phyloP scores from a whole-genome alignment of 1,140 invertebrate genomes.

The Dendrolimus kikuchii region DNA sequence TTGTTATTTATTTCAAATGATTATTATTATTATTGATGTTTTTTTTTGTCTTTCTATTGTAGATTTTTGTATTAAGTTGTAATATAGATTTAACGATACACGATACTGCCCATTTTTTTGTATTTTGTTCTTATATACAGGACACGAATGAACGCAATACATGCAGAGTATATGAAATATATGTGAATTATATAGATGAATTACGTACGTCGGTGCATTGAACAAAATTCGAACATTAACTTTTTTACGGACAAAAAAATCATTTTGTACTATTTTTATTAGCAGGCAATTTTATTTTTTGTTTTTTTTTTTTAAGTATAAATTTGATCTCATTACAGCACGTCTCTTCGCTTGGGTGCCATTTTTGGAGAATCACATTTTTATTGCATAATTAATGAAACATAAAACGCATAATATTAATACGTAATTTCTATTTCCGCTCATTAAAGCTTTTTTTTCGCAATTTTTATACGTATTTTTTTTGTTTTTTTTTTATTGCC shows the following conservation, averaged over 20 bases:
- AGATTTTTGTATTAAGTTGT: conserved; percentile 57
- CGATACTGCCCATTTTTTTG: conserved; percentile 57
- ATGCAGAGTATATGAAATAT: too few species aligned
- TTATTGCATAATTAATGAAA: conserved; percentile 46
- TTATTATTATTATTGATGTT: conserved; percentile 70
- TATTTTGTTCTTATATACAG: conserved; percentile 27
- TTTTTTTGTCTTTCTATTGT: conserved; percentile 46
- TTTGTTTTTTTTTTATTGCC: conserved; percentile 55
- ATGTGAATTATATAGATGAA: conserved; percentile 6
- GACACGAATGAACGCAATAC: too few species aligned
- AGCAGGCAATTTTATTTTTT: conserved; percentile 59
- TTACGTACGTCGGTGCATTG: conserved; percentile 23
- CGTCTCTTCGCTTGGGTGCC: conserved; percentile 50
- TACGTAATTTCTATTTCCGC: conserved; percentile 17
- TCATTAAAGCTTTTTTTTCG: conserved; percentile 22
- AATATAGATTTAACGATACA: conserved; percentile 47
- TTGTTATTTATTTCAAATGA: conserved; percentile 72
- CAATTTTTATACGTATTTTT: conserved; percentile 25
- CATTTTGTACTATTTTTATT: conserved; percentile 36
- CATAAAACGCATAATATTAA: conserved; percentile 15
- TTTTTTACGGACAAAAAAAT: conserved; percentile 24
- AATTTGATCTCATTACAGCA: conserved; percentile 62
- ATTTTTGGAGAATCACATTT: conserved; percentile 33
- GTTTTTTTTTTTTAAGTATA: conserved; percentile 27
- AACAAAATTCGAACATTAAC: conserved; percentile 37